Base-by-base conservation (phyloP, 2,888 invertebrate species). In the Xestia c-nigrum region DNA sequence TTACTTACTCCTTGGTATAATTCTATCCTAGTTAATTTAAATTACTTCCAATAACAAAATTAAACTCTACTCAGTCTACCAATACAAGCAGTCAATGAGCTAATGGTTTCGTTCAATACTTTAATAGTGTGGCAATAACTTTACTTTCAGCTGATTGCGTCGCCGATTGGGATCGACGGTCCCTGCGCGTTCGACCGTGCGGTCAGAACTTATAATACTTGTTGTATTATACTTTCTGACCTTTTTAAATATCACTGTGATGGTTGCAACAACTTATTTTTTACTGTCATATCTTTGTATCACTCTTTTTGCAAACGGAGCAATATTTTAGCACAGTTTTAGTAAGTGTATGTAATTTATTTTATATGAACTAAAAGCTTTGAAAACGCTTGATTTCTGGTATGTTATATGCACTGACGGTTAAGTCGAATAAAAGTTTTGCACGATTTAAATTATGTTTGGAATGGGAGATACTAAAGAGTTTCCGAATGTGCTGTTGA, bases 121-220 rank as follows among this genome's bases (percentile, higher is more conserved):
- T 93, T 92, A 92, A 92, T 89, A 79, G 91, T 93, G 81, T 92
- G 90, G 89, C 87, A 91, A 92, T 93, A 90, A 94, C 90, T 96
- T 95, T 96, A 95, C 94, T 96, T 96, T 94, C 96, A 97, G 97
- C 94, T 92, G 91, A 90, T 90, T 90, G 89, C 92, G 88, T 85
- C 91, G 81, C 81, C 89, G 90, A 87, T 90, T 91, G 90, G 90
- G 90, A 87, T 87, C 88, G 76, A 63, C 86, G 88, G 79, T 88
- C 90, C 88, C 89, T 87, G 90, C 89, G 88, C 90, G 90, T 91
- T 89, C 86, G 72, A 78, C 89, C 90, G 86, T 81, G 82, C 91
- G 95, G 96, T 95, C 96, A 94, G 95, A 94, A 93, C 86, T 93
- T 94, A 93, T 95, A 95, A 96, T 96, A 95, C 95, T 72, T 50